phyloP scores from a whole-genome alignment of 2,797 vertebrate species.

The Gadopsis bispinosus region DNA sequence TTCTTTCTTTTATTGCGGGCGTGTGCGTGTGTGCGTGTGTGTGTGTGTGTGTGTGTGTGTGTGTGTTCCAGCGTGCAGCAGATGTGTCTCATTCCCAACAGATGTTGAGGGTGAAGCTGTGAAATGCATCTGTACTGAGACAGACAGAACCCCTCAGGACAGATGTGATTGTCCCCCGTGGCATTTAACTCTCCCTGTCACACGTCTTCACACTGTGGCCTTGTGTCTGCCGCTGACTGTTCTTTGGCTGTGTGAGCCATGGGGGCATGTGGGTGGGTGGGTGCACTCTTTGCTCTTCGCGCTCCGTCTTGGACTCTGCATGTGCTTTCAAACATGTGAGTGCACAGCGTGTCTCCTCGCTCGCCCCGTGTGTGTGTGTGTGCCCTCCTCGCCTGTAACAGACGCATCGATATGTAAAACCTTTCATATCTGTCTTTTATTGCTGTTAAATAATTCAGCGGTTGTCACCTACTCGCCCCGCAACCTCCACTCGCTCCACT shows the following conservation, averaged over 20 bases:
- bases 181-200: conserved; percentile 17
- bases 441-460: conserved; percentile 30
- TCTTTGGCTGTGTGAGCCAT: conserved; percentile 38
- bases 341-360: not conserved
- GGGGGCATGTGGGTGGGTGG: conserved; percentile 27
- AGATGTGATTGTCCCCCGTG: conserved; percentile 38
- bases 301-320: conserved; percentile 5
- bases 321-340: not conserved
- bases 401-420: conserved; percentile 13
- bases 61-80: not conserved
- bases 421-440: conserved; percentile 31
- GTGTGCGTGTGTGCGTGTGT: not conserved
- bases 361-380: not conserved
- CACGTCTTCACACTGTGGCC: conserved; percentile 1
- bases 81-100: conserved; percentile 32
- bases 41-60: not conserved
- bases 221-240: conserved; percentile 43
- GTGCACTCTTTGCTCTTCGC: conserved; percentile 14
- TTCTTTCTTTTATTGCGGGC: not conserved
- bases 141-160: conserved; percentile 20
- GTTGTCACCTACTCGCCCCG: conserved; percentile 1
- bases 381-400: conserved; percentile 15
- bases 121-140: conserved; percentile 32
- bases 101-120: conserved; percentile 46
- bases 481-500: not conserved